Evolutionary conservation across 1,140 invertebrate genomes (phyloP).

Genomic region (Euglossa dilemma): DNA sequence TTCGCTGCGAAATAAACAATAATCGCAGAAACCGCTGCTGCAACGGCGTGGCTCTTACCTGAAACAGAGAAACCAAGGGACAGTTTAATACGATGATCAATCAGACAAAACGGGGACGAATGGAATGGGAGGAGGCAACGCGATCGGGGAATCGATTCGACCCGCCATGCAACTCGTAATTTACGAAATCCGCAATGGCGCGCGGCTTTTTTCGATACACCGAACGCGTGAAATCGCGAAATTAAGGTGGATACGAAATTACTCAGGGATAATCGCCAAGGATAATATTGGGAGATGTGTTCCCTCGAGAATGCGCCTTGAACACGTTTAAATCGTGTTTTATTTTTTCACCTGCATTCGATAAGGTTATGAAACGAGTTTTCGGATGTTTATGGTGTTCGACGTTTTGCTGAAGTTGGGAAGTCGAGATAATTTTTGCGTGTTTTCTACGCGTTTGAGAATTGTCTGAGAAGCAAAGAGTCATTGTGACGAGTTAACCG

Average conservation of each 20-base stretch:
- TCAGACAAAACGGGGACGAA: slow-evolving; percentile 44
- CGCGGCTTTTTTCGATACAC: background rate
- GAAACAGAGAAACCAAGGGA: slow-evolving; percentile 59
- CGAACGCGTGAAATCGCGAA: background rate
- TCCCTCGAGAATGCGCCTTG: no score
- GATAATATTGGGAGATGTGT: no score
- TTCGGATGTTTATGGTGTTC: no score
- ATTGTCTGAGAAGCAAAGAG: no score
- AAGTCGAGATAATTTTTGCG: no score
- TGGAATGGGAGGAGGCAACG: background rate
- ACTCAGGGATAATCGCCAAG: no score
- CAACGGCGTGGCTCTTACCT: slow-evolving; percentile 53
- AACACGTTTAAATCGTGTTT: no score
- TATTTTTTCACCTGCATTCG: no score
- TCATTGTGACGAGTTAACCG: no score
- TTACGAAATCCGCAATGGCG: background rate
- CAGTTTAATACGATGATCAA: slow-evolving; percentile 59
- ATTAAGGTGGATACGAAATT: background rate
- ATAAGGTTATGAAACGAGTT: no score
- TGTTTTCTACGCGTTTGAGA: no score
- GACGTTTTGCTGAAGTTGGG: no score
- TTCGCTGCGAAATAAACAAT: slow-evolving; percentile 59
- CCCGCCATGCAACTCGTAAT: background rate
- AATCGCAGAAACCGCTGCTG: slow-evolving; percentile 22
- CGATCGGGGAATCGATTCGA: background rate